Conservation (phyloP, 2,797 vertebrate genomes). For the Graptemys geographica region DNA sequence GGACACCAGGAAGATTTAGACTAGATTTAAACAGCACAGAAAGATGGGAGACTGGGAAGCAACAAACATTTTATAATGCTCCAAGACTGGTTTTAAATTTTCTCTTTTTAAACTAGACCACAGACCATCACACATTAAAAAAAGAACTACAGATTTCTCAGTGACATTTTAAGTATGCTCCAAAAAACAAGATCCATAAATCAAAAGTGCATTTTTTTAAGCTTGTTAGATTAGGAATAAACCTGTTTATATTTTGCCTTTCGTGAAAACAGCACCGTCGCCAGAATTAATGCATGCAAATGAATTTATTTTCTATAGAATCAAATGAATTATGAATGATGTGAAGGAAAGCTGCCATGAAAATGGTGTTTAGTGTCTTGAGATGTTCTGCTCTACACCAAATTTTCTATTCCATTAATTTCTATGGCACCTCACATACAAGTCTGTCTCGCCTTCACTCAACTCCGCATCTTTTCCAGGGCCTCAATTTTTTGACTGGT, state of each 20-base stretch:
- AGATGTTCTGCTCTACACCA: conserved; percentile 48
- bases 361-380: background rate
- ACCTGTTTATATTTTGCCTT: conserved; percentile 67
- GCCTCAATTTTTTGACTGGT: background rate
- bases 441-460: background rate
- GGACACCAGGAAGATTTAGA: background rate
- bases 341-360: conserved; percentile 54
- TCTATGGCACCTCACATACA: background rate
- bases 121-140: conserved; percentile 35
- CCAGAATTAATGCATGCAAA: conserved; percentile 48
- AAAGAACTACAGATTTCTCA: conserved; percentile 55
- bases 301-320: conserved; percentile 63
- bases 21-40: background rate
- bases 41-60: background rate
- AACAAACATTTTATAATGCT: background rate
- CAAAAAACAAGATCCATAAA: conserved; percentile 43
- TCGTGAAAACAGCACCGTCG: conserved; percentile 52
- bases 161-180: conserved; percentile 47
- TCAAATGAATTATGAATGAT: conserved; percentile 68
- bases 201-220: conserved; percentile 66
- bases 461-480: background rate
- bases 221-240: conserved; percentile 58
- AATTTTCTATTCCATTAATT: background rate
- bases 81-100: conserved; percentile 31
- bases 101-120: conserved; percentile 40